phyloP scores from a whole-genome alignment of 2,797 vertebrate species.

The Coregonus sp. region DNA sequence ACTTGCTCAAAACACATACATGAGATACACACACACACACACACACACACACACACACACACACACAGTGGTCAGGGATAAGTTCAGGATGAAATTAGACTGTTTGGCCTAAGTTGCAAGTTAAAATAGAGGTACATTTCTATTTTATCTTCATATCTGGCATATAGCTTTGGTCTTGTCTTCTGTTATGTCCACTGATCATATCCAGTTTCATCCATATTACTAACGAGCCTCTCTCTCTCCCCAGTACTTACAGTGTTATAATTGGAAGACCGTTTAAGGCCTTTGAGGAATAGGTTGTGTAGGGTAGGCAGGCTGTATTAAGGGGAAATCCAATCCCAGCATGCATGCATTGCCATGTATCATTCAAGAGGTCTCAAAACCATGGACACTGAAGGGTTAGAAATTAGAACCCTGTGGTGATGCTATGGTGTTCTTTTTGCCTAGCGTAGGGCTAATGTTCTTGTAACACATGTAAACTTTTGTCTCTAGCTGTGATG shows the following conservation, averaged over 20 bases:
- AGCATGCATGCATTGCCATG: conserved; percentile 52
- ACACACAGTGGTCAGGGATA: conserved; percentile 70
- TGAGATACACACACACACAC: conserved; percentile 57
- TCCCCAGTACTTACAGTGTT: conserved; percentile 60
- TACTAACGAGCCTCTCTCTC: conserved; percentile 65
- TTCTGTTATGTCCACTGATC: conserved; percentile 67
- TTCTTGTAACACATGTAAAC: conserved; percentile 77
- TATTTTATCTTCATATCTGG: conserved; percentile 68
- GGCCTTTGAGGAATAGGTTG: conserved; percentile 62
- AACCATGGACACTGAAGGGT: conserved; percentile 63
- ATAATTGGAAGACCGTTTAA: conserved; percentile 61
- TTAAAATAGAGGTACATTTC: conserved; percentile 61
- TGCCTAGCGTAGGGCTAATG: conserved; percentile 68
- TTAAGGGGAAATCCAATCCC: conserved; percentile 54
- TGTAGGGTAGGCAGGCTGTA: conserved; percentile 57
- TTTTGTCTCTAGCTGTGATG: conserved; percentile 79
- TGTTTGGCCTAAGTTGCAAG: conserved; percentile 66
- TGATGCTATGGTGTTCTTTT: conserved; percentile 72
- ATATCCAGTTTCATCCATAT: conserved; percentile 59
- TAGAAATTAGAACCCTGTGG: conserved; percentile 53
- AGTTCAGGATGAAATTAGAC: conserved; percentile 72
- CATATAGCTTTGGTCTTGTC: conserved; percentile 63
- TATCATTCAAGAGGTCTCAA: conserved; percentile 56
- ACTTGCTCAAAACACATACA: conserved; percentile 57
- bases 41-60: conserved; percentile 38